phyloP scores from a whole-genome alignment of 37 sponge, comb jelly and placozoan species.

The Beroe ovata region DNA sequence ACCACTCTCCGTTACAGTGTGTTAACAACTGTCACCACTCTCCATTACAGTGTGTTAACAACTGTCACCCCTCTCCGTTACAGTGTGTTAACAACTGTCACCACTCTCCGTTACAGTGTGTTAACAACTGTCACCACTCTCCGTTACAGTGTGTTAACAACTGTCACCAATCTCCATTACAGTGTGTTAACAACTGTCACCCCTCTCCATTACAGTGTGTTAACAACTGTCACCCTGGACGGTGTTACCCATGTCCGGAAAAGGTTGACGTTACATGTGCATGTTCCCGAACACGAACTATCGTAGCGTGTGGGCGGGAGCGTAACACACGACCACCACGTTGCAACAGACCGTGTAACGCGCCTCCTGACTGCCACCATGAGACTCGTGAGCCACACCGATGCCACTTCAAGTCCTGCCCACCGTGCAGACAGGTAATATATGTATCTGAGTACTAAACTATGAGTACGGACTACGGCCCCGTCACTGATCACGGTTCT shows the following conservation, averaged over 20 bases:
- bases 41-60: conserved; percentile 12
- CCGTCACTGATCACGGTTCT: too few species aligned
- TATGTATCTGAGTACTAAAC: too few species aligned
- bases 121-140: neutral
- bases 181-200: neutral
- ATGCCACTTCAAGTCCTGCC: conserved; percentile 82
- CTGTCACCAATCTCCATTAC: neutral
- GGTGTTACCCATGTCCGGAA: conserved; percentile 87
- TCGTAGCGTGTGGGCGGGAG: conserved; percentile 84
- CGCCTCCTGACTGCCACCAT: conserved; percentile 18
- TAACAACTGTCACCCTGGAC: conserved; percentile 70
- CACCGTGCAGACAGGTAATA: conserved; percentile 68
- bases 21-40: conserved; percentile 72
- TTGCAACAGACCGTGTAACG: conserved; percentile 73
- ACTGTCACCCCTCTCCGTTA: conserved; percentile 71
- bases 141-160: neutral
- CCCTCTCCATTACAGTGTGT: conserved; percentile 10
- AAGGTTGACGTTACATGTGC: conserved; percentile 74
- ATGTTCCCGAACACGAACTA: conserved; percentile 74
- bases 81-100: neutral
- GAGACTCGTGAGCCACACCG: conserved; percentile 70
- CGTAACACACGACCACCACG: conserved; percentile 73
- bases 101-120: neutral
- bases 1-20: neutral
- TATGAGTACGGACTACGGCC: too few species aligned